Evolutionary conservation across 2,888 invertebrate species (phyloP), one percentile per base, ranked within the genome.

Genomic region (Apamea epomidion): DNA sequence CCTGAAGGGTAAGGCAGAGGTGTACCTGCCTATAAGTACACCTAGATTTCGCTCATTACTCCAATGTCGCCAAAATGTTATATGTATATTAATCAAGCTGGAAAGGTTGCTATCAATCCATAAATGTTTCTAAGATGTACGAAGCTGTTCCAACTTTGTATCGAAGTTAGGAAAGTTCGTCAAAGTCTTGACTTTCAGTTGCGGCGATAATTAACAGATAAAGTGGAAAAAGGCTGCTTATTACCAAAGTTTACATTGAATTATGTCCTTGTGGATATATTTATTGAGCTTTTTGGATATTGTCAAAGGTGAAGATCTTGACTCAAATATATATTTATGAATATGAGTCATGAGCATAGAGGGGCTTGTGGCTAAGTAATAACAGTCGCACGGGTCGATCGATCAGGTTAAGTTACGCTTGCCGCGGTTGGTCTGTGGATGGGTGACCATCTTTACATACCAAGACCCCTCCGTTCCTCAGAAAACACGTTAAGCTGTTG

Each of bases 201-300:
- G 65, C 32, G 67, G 21, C 62, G 54, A 78, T 86, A 78, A 84
- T 86, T 74, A 75, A 80, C 65, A 77, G 76, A 76, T 80, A 67
- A 83, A 74, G 58, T 62, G 45, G 73, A 76, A 85, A 86, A 82
- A 62, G 64, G 60, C 54, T 65, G 14, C n/a, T 75, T 75, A 75
- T 72, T 72, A 74, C 74, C 25, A 77, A 82, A 74, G 78, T 78
- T 84, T 58, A 45, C 21, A 58, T 74, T 68, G 71, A 84, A 82
- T 68, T 25, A 82, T 72, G 83, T 78, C 64, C 64, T 82, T 64
- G 74, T 74, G 48, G n/a, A 72, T 64, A 48, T 73, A 85, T 76
- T 75, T 64, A 69, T 82, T 64, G 68, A 29, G 42, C 58, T 45
- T 21, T 67, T 70, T 67, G 37, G 18, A 72, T 64, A 75, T 80